Conservation (phyloP, 1,140 invertebrate genomes). For the Sitodiplosis mosellana region DNA sequence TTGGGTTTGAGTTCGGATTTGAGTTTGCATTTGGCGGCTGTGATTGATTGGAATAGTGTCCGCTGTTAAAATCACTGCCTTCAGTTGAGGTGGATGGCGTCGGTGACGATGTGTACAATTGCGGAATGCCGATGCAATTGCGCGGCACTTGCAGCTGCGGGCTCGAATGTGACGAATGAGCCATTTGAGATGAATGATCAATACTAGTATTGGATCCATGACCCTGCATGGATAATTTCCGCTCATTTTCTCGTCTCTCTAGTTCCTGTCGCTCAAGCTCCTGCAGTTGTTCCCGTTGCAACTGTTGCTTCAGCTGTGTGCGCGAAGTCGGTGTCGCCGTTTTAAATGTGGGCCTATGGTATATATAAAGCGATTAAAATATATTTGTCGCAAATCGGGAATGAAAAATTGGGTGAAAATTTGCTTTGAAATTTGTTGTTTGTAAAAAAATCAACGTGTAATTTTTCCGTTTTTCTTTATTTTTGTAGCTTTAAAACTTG, state of each 20-base stretch:
- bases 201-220: constrained; percentile 22
- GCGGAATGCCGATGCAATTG: neutral
- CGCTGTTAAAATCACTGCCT: constrained; percentile 9
- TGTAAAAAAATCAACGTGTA: no score
- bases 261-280: constrained; percentile 42
- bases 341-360: constrained; percentile 56
- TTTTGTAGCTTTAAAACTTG: no score
- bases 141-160: constrained; percentile 24
- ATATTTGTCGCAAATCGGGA: no score
- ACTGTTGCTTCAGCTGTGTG: constrained; percentile 67
- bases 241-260: constrained; percentile 17
- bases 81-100: constrained; percentile 2
- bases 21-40: neutral
- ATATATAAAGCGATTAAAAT: no score
- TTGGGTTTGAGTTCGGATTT: neutral
- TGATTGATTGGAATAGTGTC: constrained; percentile 8
- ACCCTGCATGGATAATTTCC: constrained; percentile 4
- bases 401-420: no score
- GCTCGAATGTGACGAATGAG: constrained; percentile 12
- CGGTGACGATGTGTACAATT: constrained; percentile 4
- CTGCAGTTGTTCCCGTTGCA: constrained; percentile 65
- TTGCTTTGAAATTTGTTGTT: no score
- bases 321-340: constrained; percentile 59
- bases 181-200: constrained; percentile 18
- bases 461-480: no score